Evolutionary conservation across 1,140 invertebrate species (phyloP).

Genomic region (Drosophila seguyi): DNA sequence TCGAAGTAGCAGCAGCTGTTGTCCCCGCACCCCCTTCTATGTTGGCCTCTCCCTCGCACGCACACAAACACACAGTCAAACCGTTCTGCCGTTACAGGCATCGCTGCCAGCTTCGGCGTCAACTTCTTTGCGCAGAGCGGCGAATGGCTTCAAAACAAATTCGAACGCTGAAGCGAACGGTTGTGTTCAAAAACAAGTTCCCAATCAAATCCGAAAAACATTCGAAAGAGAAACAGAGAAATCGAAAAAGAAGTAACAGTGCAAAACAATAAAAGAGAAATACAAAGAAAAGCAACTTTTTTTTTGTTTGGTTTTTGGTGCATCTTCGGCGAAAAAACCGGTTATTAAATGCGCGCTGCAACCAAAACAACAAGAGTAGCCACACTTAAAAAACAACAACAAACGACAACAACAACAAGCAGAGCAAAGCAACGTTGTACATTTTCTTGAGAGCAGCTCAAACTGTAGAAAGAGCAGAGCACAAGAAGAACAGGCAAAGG

Average conservation of each 20-base stretch:
- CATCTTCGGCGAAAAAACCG: conserved; percentile 35
- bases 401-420: conserved; percentile 19
- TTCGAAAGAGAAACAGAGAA: conserved; percentile 21
- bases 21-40: conserved; percentile 24
- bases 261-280: conserved; percentile 14
- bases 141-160: conserved; percentile 69
- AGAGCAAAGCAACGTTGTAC: conserved; percentile 43
- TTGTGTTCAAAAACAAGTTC: conserved; percentile 53
- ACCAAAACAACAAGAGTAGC: conserved; percentile 30
- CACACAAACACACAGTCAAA: conserved; percentile 8
- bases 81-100: conserved; percentile 42
- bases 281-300: conserved; percentile 15
- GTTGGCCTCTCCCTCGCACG: conserved; percentile 6
- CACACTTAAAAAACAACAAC: conserved; percentile 21
- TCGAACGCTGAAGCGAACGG: conserved; percentile 78
- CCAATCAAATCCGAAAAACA: conserved; percentile 4
- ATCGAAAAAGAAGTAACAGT: conserved; percentile 35
- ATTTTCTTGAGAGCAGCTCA: conserved; percentile 25
- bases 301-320: conserved; percentile 37
- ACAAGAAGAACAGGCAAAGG: neutral
- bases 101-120: conserved; percentile 49
- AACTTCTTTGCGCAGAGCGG: conserved; percentile 43
- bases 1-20: conserved; percentile 48
- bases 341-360: conserved; percentile 64
- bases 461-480: conserved; percentile 23